Evolutionary conservation across 2,797 vertebrate species (phyloP).

Genomic region (Galagoides demidoff): DNA sequence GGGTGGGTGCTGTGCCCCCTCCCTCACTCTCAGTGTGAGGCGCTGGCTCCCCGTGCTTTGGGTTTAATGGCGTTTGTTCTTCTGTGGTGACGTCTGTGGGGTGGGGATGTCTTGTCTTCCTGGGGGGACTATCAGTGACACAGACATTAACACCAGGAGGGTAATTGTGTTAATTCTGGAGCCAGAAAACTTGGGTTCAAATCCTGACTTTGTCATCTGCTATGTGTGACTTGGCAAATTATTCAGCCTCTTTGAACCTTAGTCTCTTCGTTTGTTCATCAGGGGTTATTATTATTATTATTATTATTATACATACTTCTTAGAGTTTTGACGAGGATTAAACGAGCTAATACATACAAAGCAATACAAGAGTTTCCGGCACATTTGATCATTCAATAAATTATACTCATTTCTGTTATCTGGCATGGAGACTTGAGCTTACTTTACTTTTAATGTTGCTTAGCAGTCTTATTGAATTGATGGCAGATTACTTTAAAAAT

Average conservation of each 20-base stretch:
- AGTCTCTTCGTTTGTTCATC: background rate
- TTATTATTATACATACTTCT: background rate
- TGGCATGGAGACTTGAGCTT: background rate
- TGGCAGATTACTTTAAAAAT: background rate
- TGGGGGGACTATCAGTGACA: rapidly evolving
- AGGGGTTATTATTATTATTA: background rate
- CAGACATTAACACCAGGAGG: too few relatives aligned
- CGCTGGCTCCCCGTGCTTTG: background rate
- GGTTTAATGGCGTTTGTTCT: rapidly evolving
- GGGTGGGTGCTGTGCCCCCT: rapidly evolving
- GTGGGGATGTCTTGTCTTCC: rapidly evolving
- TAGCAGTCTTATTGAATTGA: background rate
- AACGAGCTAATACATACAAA: background rate
- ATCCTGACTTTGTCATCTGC: background rate
- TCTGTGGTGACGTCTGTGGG: background rate
- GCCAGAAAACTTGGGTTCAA: background rate
- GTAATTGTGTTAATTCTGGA: background rate
- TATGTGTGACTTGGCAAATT: background rate
- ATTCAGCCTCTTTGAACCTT: background rate
- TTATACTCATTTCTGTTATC: background rate
- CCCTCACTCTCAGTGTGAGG: rapidly evolving
- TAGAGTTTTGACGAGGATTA: background rate
- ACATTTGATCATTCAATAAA: background rate
- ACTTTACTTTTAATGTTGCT: background rate
- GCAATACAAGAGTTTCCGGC: too few relatives aligned